Evolutionary conservation across 2,113 vertebrate genomes (phyloP), one percentile per base, ranked within the genome.

Genomic region (Dipodomys ordii): DNA sequence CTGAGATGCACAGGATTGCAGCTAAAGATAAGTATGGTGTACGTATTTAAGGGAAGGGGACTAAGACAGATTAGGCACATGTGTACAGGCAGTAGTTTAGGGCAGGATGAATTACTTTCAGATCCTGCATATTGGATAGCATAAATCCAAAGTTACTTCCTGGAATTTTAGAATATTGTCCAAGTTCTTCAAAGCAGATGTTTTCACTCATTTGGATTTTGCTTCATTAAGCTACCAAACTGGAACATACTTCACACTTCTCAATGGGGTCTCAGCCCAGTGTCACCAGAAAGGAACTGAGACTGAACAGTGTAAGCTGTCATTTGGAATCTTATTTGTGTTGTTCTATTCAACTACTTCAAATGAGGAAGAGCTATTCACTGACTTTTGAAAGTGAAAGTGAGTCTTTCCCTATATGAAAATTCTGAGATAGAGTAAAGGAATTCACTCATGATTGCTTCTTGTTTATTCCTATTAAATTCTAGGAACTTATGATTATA

Each of bases 1-100:
- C 32, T 57, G 71, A 87, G 71, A 79, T 65, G 71, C 73, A 82
- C 74, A 91, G 78, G 74, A 83, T 53, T 80, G 71, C 39, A 44
- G 53, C 23, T 46, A 19, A 68, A 72, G 84, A 93, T 87, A 95
- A 95, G 72, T 28, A 3, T 30, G 19, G 27, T 32, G 39, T 49
- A 23, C 73, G 79, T 44, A 28, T 67, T 93, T 68, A 78, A 64
- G 44, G 87, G 62, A 67, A 83, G 76, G 27, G 19, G 65, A 13
- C 35, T 16, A 30, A 35, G 18, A 4, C 30, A 35, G 84, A 91
- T 90, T 92, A 90, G 18, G 7, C 10, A 32, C 10, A 53, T 19
- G 20, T 88, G 1, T 73, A 13, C 3, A 79, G 78, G 13, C 73
- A 77, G n/a, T 35, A 87, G 44, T 32, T 88, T 20, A 65, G 30